These are phyloP conservation scores for Xyrichtys novacula DNA, from an alignment of 2,797 vertebrate species.

Conservation along the genomic window DNA sequence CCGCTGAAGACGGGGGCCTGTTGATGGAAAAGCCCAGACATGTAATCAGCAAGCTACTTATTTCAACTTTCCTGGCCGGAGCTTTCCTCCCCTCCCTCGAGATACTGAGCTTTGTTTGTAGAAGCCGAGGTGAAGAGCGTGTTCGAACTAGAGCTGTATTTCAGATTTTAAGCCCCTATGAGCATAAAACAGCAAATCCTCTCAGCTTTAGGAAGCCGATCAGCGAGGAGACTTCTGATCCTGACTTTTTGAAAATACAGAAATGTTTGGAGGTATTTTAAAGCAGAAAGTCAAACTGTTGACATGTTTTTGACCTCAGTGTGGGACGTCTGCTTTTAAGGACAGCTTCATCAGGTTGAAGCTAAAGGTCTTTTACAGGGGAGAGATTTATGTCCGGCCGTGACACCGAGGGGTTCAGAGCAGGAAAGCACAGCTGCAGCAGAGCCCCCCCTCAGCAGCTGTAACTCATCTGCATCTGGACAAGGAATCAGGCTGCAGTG, in stretches of 20 bases:
- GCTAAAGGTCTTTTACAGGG: slow-evolving; percentile 48
- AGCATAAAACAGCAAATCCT: slow-evolving; percentile 27
- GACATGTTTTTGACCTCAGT: slow-evolving; percentile 27
- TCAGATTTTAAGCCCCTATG: slow-evolving; percentile 41
- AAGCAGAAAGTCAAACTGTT: slow-evolving; percentile 22
- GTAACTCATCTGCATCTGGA: slow-evolving; percentile 73
- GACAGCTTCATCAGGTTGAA: slow-evolving; percentile 43
- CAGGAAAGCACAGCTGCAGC: slow-evolving; percentile 65
- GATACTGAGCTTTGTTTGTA: slow-evolving; percentile 60
- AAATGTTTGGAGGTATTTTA: slow-evolving; percentile 39
- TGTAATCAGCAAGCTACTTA: slow-evolving; percentile 74
- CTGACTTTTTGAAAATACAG: background rate
- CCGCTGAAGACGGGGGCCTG: slow-evolving; percentile 47
- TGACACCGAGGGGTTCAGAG: slow-evolving; percentile 55
- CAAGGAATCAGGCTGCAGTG: slow-evolving; percentile 22
- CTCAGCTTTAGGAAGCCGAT: slow-evolving; percentile 33
- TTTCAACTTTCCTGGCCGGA: slow-evolving; percentile 71
- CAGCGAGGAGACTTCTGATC: background rate
- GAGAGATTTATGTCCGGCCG: slow-evolving; percentile 55
- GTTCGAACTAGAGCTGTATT: slow-evolving; percentile 70
- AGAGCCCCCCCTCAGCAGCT: slow-evolving; percentile 66
- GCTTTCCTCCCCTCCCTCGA: slow-evolving; percentile 47
- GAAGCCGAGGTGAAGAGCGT: slow-evolving; percentile 56
- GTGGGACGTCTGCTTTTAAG: slow-evolving; percentile 19
- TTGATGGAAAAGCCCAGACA: slow-evolving; percentile 75